phyloP scores from a whole-genome alignment of 2,113 vertebrate species.

The Pseudonaja textilis region DNA sequence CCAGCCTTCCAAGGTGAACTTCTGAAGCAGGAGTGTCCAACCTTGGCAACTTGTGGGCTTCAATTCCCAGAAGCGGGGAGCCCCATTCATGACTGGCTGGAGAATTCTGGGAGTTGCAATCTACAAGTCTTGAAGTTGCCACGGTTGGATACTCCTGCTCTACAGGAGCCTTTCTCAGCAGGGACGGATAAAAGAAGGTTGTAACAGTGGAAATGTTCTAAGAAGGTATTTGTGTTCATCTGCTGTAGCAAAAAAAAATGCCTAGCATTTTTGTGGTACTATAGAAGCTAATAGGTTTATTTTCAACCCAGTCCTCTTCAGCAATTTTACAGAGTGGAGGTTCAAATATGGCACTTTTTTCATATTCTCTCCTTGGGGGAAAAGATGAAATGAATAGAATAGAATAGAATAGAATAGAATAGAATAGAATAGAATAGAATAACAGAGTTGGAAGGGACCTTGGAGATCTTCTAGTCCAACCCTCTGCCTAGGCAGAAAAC shows the following conservation, averaged over 20 bases:
- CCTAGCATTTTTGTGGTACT: not conserved
- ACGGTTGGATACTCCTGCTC: not conserved
- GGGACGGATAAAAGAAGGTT: not conserved
- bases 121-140: not conserved
- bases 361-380: not conserved
- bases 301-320: not conserved
- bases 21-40: not conserved
- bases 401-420: no score
- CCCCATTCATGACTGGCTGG: not conserved
- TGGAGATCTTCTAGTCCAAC: no score
- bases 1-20: not conserved
- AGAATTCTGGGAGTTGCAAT: not conserved
- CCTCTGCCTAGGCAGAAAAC: no score
- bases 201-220: not conserved
- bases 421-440: no score
- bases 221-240: not conserved
- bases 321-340: not conserved
- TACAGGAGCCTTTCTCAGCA: not conserved
- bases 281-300: not conserved
- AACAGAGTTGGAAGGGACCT: no score
- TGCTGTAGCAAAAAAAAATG: not conserved
- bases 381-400: not conserved
- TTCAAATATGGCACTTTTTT: not conserved
- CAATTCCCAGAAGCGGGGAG: not conserved
- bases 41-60: not conserved